Percentiles rank a stretch among this genome's conserved stretches.
phyloP scores from a whole-genome alignment of 1,140 invertebrate species.

The Heliothis virescens region DNA sequence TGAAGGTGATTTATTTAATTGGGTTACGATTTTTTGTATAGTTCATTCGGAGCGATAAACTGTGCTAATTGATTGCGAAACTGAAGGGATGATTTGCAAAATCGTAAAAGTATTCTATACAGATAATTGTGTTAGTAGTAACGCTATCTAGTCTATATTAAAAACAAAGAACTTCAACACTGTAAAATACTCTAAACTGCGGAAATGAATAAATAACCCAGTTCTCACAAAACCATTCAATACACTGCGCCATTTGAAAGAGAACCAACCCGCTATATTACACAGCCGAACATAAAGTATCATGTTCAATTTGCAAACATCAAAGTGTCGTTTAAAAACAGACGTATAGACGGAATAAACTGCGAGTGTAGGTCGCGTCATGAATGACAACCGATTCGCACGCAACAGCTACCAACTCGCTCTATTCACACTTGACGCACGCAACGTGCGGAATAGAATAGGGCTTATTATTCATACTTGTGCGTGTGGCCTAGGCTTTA shows the following conservation, averaged over 20 bases:
- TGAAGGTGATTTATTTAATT: neutral
- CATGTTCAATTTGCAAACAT: conserved; percentile 49
- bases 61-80: too few species aligned
- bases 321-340: conserved; percentile 50
- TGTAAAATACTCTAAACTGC: neutral
- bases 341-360: conserved; percentile 47
- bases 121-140: too few species aligned
- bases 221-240: conserved; percentile 24
- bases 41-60: neutral
- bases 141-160: too few species aligned
- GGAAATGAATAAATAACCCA: neutral
- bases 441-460: neutral
- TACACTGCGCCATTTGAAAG: conserved; percentile 7
- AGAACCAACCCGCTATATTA: conserved; percentile 30
- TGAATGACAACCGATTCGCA: conserved; percentile 49
- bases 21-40: neutral
- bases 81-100: neutral
- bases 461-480: neutral
- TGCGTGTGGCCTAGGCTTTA: too few species aligned
- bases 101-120: neutral
- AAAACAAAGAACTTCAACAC: neutral
- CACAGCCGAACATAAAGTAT: conserved; percentile 46
- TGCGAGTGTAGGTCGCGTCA: conserved; percentile 36
- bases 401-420: conserved; percentile 10
- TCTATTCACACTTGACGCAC: conserved; percentile 32